A percentile compares a stretch with the other conserved stretches of the same genome.
phyloP scores from a whole-genome alignment of 2,797 vertebrate genomes.

The Cyclura pinguis region DNA sequence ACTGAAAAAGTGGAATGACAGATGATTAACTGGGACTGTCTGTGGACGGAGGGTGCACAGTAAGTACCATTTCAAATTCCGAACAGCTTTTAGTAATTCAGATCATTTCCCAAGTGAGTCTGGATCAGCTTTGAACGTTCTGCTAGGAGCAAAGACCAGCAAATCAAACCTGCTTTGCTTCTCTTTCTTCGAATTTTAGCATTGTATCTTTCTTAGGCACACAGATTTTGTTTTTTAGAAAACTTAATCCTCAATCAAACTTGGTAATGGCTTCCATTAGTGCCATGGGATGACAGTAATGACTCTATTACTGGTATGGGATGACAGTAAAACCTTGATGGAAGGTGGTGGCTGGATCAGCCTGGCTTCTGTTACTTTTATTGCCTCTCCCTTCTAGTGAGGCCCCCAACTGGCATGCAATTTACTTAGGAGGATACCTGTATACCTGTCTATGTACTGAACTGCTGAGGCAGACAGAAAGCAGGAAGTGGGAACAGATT shows the following conservation, averaged over 20 bases:
- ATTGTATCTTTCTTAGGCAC: background rate
- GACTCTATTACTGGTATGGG: background rate
- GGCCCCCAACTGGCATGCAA: background rate
- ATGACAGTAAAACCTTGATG: background rate
- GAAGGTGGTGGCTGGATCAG: background rate
- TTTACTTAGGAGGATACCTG: background rate
- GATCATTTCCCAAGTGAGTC: background rate
- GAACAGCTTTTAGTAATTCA: background rate
- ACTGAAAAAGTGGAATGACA: no score
- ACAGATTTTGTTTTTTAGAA: background rate
- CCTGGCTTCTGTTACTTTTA: background rate
- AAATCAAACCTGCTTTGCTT: background rate
- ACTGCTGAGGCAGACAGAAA: background rate
- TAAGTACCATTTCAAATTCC: background rate
- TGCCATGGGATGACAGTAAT: background rate
- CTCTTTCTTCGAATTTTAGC: background rate
- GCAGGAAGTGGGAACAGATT: background rate
- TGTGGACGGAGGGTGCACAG: no score
- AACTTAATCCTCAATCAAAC: background rate
- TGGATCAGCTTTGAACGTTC: background rate
- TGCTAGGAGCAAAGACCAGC: background rate
- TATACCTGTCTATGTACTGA: background rate
- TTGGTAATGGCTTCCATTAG: background rate
- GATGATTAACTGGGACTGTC: background rate
- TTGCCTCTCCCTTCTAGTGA: background rate